Conservation (phyloP, 2,113 vertebrate species). For the Orycteropus afer region DNA sequence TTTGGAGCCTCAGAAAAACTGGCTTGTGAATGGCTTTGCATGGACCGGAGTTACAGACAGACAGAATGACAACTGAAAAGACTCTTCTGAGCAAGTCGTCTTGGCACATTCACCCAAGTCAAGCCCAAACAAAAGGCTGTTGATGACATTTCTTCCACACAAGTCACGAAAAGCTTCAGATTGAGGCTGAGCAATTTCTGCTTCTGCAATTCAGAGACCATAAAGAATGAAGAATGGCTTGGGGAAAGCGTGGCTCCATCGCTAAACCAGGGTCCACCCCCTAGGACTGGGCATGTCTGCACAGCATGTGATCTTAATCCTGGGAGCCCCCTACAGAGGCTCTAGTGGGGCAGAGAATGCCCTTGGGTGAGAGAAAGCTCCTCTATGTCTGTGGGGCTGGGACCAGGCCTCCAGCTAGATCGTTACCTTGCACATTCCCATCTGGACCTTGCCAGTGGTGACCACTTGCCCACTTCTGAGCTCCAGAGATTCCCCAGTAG, state of each 20-base stretch:
- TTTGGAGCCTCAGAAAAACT: conserved; percentile 5
- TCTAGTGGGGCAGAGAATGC: not conserved
- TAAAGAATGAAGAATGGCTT: conserved; percentile 55
- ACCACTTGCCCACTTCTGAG: not conserved
- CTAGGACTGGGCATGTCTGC: not conserved
- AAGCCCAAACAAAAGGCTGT: conserved; percentile 77
- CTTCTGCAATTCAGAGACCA: conserved; percentile 18
- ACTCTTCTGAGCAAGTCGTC: conserved; percentile 64
- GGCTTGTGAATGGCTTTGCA: conserved; percentile 27
- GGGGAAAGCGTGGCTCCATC: not conserved
- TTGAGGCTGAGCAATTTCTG: conserved; percentile 49
- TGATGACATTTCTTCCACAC: conserved; percentile 70
- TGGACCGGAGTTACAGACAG: conserved; percentile 18
- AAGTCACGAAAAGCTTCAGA: conserved; percentile 72
- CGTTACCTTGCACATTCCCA: not conserved
- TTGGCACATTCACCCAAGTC: conserved; percentile 65
- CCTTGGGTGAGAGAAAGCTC: not conserved
- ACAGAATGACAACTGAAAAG: conserved; percentile 74
- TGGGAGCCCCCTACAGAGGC: not conserved
- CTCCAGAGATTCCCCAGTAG: not conserved
- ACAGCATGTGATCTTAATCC: not conserved
- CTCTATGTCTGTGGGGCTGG: not conserved
- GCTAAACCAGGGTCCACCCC: not conserved
- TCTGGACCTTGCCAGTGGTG: not conserved
- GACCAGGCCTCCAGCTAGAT: not conserved